Evolutionary conservation across 1,140 invertebrate species (phyloP), one percentile per base, ranked within the genome.

Genomic region (Drosophila ambigua): DNA sequence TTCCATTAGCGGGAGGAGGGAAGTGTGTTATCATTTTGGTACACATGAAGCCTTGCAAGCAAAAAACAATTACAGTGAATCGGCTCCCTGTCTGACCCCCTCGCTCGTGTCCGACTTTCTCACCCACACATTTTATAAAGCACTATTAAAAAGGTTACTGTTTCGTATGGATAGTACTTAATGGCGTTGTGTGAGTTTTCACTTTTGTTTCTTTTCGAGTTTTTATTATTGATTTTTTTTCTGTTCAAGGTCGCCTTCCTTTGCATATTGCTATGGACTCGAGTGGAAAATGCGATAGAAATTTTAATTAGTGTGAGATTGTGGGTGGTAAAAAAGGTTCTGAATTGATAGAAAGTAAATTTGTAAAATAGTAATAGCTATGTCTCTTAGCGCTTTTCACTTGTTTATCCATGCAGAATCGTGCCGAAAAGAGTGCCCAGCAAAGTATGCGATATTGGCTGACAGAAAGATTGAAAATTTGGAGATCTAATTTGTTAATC

Each of bases 161-260:
- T 59, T 49, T 28, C 7, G 26, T 39, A 39, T 5, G 57, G n/a
- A 4, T 8, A 58, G 41, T 13, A 4, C 35, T 39, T 39, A 31
- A 35, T 76, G 62, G 35, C 57, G 53, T 16, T 43, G 52, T 52
- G 31, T 64, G 28, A 52, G 20, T 60, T 67, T 69, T 83, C 44
- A 60, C 43, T 65, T 67, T 55, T 82, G 50, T 62, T 80, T 72
- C 68, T 77, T 77, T 73, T 73, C 31, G 54, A 61, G 50, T 76
- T 77, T 68, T 63, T 45, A 53, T 67, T 84, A 88, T 87, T 51
- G 79, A 89, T 88, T 88, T 60, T 39, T 61, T 69, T 72, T 62
- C 31, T 52, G 2, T 6, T 43, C 83, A 88, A 88, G 84, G 84
- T 69, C 75, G 44, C 20, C 31, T 46, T 4, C 15, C 57, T 50